These are phyloP conservation scores for Bergia puertoricense DNA, from an alignment of 92 coral and sea anemone species.

Conservation along the genomic window DNA sequence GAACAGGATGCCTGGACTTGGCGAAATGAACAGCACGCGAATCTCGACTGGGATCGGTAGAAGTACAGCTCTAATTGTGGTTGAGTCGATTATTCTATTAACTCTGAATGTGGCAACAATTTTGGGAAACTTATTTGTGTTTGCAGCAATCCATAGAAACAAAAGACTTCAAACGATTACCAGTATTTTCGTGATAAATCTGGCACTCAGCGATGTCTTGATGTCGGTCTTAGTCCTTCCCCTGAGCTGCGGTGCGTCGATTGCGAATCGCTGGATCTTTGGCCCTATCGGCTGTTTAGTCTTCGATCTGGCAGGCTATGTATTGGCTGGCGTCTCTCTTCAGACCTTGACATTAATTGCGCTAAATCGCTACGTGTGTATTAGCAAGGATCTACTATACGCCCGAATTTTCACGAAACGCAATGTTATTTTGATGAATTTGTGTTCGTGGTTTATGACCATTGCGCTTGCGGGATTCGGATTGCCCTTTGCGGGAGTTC, in stretches of 20 bases:
- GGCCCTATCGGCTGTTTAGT: conserved; percentile 6
- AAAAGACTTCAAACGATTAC: conserved; percentile 13
- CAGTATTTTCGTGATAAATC: conserved; percentile 10
- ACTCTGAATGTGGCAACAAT: neutral
- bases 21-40: neutral
- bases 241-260: conserved; percentile 6
- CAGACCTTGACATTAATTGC: conserved; percentile 11
- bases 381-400: neutral
- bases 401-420: neutral
- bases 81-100: neutral
- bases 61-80: conserved; percentile 10
- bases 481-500: conserved; percentile 8
- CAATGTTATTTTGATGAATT: conserved; percentile 4
- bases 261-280: conserved; percentile 14
- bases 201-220: conserved; percentile 2
- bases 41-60: neutral
- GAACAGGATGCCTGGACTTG: neutral
- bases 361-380: conserved; percentile 9
- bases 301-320: conserved; percentile 9
- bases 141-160: conserved; percentile 11
- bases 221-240: conserved; percentile 7
- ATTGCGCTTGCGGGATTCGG: neutral
- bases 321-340: conserved; percentile 3
- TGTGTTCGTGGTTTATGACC: conserved; percentile 9
- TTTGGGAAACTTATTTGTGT: conserved; percentile 14